These are phyloP conservation scores for Meriones unguiculatus DNA, from an alignment of 2,113 vertebrate genomes.

Conservation along the genomic window DNA sequence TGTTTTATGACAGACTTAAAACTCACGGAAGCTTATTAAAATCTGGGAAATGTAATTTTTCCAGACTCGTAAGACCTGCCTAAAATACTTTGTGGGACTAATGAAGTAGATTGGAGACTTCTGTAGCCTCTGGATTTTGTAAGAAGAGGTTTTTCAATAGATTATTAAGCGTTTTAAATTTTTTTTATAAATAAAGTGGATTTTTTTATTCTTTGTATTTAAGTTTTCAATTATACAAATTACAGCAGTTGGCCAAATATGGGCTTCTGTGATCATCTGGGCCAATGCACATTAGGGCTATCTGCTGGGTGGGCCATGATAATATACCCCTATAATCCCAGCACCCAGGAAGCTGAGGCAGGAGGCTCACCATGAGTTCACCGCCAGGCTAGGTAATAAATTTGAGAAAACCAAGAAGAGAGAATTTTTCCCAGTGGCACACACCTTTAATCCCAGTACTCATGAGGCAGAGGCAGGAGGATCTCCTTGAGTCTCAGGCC, in stretches of 20 bases:
- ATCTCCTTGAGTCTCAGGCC: background rate
- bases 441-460: background rate
- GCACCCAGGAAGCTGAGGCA: background rate
- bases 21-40: slow-evolving; percentile 12
- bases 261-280: background rate
- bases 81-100: slow-evolving; percentile 4
- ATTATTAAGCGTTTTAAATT: background rate
- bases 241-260: background rate
- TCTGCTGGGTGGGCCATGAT: background rate
- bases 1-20: slow-evolving; percentile 15
- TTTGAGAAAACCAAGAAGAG: background rate
- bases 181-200: slow-evolving; percentile 7
- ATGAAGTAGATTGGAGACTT: slow-evolving; percentile 2
- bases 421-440: background rate
- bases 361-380: background rate
- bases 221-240: slow-evolving; percentile 34
- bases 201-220: slow-evolving; percentile 34
- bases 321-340: background rate
- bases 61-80: background rate
- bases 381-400: background rate
- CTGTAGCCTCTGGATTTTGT: slow-evolving; percentile 3
- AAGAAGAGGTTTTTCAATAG: slow-evolving; percentile 40
- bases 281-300: background rate
- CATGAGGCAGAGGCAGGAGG: background rate
- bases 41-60: slow-evolving; percentile 25